Conservation (phyloP, 1,140 invertebrate genomes). For the Zaprionus davidi region DNA sequence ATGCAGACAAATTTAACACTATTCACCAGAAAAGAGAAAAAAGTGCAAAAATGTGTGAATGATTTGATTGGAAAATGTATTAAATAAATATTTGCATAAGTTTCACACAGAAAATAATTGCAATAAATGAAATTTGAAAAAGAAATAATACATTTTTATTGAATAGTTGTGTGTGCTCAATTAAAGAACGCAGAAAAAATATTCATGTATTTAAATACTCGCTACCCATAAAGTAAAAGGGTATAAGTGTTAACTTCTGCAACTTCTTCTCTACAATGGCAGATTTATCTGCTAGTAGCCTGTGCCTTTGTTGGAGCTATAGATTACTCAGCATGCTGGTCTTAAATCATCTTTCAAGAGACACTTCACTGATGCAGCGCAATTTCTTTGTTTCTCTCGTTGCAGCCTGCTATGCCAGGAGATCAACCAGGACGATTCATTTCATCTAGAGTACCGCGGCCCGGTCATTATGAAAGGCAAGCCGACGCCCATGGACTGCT, state of each 20-base stretch:
- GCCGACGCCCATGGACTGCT: constrained; percentile 97
- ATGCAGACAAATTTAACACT: constrained; percentile 51
- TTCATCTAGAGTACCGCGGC: constrained; percentile 94
- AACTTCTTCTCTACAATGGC: no score
- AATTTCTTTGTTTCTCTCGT: constrained; percentile 61
- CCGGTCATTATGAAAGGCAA: constrained; percentile 98
- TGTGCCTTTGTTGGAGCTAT: background rate
- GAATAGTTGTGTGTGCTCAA: background rate
- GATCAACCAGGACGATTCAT: constrained; percentile 94
- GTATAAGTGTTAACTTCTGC: no score
- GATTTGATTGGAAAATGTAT: constrained; percentile 40
- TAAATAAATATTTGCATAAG: constrained; percentile 51
- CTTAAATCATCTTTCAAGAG: constrained; percentile 32
- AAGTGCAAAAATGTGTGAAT: constrained; percentile 7
- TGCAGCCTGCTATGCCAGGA: constrained; percentile 92
- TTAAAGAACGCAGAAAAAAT: background rate
- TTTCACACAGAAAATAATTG: constrained; percentile 44
- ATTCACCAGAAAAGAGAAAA: constrained; percentile 21
- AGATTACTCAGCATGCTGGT: background rate
- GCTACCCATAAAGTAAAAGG: no score
- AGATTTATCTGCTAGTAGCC: background rate
- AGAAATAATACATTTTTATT: constrained; percentile 1
- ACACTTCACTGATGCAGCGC: constrained; percentile 11
- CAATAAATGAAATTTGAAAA: constrained; percentile 8
- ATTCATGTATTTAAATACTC: no score